A percentile compares a stretch with the other conserved stretches of the same genome.
Evolutionary conservation across 2,888 invertebrate genomes (phyloP).

Genomic region (Athripsodes cinereus): DNA sequence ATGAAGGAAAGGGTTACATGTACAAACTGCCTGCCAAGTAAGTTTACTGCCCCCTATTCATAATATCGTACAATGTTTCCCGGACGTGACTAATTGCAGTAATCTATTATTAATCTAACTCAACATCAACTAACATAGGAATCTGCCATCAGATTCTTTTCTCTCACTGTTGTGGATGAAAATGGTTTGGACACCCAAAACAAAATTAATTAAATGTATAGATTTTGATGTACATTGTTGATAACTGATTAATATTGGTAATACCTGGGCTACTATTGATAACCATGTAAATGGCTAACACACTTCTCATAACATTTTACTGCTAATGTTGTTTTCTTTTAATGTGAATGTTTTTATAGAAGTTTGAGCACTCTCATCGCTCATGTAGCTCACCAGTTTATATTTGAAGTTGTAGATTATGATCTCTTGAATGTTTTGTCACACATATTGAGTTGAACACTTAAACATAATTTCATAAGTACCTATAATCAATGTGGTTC

Average conservation of each 20-base stretch:
- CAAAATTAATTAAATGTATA: too few relatives aligned
- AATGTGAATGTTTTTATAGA: constrained; percentile 1
- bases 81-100: background rate
- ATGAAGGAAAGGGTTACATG: constrained; percentile 92
- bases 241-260: background rate
- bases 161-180: too few relatives aligned
- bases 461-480: too few relatives aligned
- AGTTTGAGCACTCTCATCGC: constrained; percentile 1
- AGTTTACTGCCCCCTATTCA: constrained; percentile 36
- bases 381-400: background rate
- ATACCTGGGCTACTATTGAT: background rate
- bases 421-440: background rate
- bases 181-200: too few relatives aligned
- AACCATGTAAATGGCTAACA: background rate
- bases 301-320: background rate
- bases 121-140: background rate
- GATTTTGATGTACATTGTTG: too few relatives aligned
- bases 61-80: background rate
- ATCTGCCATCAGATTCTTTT: too few relatives aligned
- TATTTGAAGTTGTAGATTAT: background rate
- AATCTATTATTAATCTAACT: background rate
- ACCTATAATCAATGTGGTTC: too few relatives aligned
- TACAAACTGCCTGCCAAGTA: constrained; percentile 96
- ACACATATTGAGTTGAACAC: too few relatives aligned
- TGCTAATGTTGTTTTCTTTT: background rate